Evolutionary conservation across 2,797 vertebrate genomes (phyloP).

Genomic region (Mareca penelope): DNA sequence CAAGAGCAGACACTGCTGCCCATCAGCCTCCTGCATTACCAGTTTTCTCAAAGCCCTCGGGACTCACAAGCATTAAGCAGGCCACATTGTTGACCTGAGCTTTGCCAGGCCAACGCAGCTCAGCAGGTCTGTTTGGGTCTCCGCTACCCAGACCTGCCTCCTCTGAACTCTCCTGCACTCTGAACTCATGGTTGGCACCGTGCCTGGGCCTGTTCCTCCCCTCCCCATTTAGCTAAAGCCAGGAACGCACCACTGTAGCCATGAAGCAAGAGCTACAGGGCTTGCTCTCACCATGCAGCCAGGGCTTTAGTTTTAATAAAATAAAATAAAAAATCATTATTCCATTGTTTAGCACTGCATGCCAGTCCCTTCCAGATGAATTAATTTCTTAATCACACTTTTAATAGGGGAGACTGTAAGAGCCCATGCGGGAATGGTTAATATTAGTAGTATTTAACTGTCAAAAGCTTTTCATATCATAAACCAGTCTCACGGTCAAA

Average conservation of each 20-base stretch:
- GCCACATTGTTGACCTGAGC: background rate
- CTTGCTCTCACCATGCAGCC: background rate
- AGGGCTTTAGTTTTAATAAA: background rate
- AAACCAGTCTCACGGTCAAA: constrained; percentile 64
- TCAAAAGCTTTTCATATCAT: constrained; percentile 55
- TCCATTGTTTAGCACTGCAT: constrained; percentile 61
- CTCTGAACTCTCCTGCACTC: background rate
- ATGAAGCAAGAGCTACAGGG: background rate
- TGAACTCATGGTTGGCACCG: accelerated
- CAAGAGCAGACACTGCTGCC: background rate
- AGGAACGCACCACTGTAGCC: accelerated
- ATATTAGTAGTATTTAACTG: constrained; percentile 77
- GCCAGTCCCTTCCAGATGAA: constrained; percentile 74
- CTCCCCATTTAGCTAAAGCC: accelerated
- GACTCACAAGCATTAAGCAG: background rate
- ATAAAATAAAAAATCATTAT: background rate
- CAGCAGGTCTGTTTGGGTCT: background rate
- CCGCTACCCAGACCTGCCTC: background rate
- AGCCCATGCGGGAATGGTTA: constrained; percentile 73
- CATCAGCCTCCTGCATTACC: background rate
- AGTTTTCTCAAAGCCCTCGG: background rate
- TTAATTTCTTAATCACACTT: constrained; percentile 77
- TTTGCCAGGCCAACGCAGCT: accelerated
- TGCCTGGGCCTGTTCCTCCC: background rate
- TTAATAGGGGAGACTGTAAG: constrained; percentile 50